Evolutionary conservation across 2,888 invertebrate species (phyloP).

Genomic region (Leucania comma): DNA sequence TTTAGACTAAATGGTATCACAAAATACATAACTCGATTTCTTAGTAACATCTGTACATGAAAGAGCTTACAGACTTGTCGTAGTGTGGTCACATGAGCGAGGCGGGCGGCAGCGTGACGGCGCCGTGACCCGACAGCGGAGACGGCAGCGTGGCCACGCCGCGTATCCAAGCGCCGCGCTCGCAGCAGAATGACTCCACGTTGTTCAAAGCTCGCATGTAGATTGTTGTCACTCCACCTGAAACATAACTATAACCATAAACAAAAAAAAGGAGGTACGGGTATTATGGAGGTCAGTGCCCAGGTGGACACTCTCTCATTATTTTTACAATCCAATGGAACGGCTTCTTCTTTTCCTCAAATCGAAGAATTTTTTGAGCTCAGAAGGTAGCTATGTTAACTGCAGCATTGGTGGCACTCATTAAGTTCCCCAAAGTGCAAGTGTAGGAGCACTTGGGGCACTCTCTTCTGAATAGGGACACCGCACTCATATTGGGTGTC

Average conservation of each 20-base stretch:
- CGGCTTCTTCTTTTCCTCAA: too few relatives aligned
- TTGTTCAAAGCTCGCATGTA: slow-evolving; percentile 92
- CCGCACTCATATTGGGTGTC: too few relatives aligned
- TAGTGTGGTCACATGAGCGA: slow-evolving; percentile 80
- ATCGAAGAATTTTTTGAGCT: too few relatives aligned
- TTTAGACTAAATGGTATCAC: background rate
- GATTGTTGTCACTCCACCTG: slow-evolving; percentile 92
- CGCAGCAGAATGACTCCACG: slow-evolving; percentile 92
- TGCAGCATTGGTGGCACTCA: too few relatives aligned
- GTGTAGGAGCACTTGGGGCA: too few relatives aligned
- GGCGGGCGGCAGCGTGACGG: slow-evolving; percentile 86
- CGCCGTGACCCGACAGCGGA: slow-evolving; percentile 91
- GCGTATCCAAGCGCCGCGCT: slow-evolving; percentile 91
- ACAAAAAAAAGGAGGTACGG: background rate
- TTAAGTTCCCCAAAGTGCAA: too few relatives aligned
- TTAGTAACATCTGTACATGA: background rate
- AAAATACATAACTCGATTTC: background rate
- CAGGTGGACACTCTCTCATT: too few relatives aligned
- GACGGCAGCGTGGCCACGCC: slow-evolving; percentile 91
- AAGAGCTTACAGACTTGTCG: slow-evolving; percentile 11
- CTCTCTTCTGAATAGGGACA: too few relatives aligned
- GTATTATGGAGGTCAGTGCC: background rate
- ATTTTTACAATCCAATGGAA: too few relatives aligned
- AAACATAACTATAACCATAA: background rate
- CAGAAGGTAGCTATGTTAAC: too few relatives aligned